phyloP scores from a whole-genome alignment of 2,113 vertebrate genomes.

The Perca schrenkii region DNA sequence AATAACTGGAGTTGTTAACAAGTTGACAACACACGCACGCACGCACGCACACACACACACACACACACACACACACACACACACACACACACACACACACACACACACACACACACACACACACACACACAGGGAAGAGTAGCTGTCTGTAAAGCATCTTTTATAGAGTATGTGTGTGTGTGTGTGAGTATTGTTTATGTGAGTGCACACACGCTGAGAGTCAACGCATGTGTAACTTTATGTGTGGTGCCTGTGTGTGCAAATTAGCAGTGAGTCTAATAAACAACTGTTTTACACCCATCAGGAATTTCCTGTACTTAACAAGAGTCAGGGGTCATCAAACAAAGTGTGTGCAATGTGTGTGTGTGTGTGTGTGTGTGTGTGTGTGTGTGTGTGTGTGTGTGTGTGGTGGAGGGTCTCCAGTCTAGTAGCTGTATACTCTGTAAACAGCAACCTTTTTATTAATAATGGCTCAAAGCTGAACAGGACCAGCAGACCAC shows the following conservation, averaged over 20 bases:
- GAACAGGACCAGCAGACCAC: neutral
- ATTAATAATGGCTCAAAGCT: neutral
- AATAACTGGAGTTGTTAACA: constrained; percentile 38
- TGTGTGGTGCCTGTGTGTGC: neutral
- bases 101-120: constrained; percentile 2
- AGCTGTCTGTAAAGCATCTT: constrained; percentile 16
- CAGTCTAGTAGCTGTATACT: constrained; percentile 21
- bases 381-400: constrained; percentile 6
- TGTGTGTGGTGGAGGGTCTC: constrained; percentile 4
- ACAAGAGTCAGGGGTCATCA: constrained; percentile 69
- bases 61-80: neutral
- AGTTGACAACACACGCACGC: constrained; percentile 9
- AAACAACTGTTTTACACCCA: constrained; percentile 87
- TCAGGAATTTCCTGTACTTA: constrained; percentile 95
- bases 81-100: constrained; percentile 1
- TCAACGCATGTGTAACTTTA: constrained; percentile 3
- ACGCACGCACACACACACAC: constrained; percentile 10
- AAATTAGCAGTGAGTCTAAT: constrained; percentile 78
- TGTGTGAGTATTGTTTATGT: neutral
- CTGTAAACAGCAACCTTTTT: constrained; percentile 14
- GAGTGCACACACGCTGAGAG: constrained; percentile 22
- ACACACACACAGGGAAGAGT: neutral
- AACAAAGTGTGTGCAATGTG: constrained; percentile 13
- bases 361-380: constrained; percentile 17
- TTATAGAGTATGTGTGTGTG: neutral